Evolutionary conservation across 2,797 vertebrate genomes (phyloP), one percentile per base, ranked within the genome.

Genomic region (Podargus strigoides): DNA sequence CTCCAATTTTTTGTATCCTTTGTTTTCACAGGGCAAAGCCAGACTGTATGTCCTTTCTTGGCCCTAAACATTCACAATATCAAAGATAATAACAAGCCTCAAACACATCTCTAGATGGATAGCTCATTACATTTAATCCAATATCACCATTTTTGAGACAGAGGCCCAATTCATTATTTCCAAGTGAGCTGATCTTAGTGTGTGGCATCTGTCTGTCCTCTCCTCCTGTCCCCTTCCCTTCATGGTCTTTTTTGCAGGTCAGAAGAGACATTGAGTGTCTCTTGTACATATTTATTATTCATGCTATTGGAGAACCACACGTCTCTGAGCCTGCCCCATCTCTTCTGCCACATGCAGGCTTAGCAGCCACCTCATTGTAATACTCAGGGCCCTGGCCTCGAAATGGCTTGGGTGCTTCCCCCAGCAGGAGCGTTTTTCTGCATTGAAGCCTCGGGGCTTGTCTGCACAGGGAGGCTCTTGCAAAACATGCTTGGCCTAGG

Each of bases 401-500:
- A 17, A 36, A 68, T 49, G 63, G 5, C 79, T 91, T 62, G 79
- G 92, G 87, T 96, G 85, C 89, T 96, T 94, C 94, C 82, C 87
- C 87, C 66, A 84, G 69, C 69, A 94, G 76, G 47, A 8, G 70
- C 3, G 4, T 24, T 94, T 78, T 89, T 86, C 89, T 91, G 58
- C 52, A 30, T n/a, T 67, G 82, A 52, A 91, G 95, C 94, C 96
- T 90, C 37, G 0, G 91, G 94, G 95, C 96, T 95, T 97, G 94
- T 96, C 94, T 97, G 92, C 90, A 93, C 90, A 94, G 75, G 77
- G 94, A 95, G 84, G 27, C 84, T 95, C 92, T 97, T 97, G 93
- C 96, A 97, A 96, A 95, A 97, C 89, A 89, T 22, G 63, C 93
- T 93, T 64, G 85, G 92, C 86, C 93, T 32, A 80, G 93, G 90